Conservation (phyloP, 2,797 vertebrate genomes). For the Xenentodon cancila region DNA sequence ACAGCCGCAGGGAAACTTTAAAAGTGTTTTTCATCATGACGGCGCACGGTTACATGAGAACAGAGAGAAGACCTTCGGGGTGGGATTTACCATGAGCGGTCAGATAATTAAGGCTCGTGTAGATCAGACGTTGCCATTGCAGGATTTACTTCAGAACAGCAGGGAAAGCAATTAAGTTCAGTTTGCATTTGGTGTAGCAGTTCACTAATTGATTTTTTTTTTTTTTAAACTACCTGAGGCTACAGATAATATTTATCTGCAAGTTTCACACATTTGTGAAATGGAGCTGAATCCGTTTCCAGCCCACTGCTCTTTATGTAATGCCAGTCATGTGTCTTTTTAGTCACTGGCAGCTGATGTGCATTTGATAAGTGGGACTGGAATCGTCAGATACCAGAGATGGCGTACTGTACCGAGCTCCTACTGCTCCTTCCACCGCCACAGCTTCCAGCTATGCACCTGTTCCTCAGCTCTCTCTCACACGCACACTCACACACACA, state of each 20-base stretch:
- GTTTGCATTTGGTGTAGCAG: constrained; percentile 32
- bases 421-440: constrained; percentile 68
- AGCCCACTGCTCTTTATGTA: constrained; percentile 54
- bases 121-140: constrained; percentile 16
- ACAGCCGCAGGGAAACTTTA: constrained; percentile 48
- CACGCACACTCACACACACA: constrained; percentile 22
- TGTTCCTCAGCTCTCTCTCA: constrained; percentile 69
- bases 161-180: constrained; percentile 27
- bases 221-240: constrained; percentile 27
- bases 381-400: constrained; percentile 71
- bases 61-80: constrained; percentile 29
- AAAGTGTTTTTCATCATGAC: constrained; percentile 56
- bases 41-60: constrained; percentile 45
- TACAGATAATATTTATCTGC: background rate
- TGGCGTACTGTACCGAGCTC: constrained; percentile 68
- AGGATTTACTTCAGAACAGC: constrained; percentile 27
- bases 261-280: constrained; percentile 30
- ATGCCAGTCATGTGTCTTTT: constrained; percentile 56
- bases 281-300: constrained; percentile 38
- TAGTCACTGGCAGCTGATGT: constrained; percentile 60
- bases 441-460: constrained; percentile 83
- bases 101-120: constrained; percentile 31
- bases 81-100: constrained; percentile 16
- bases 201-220: background rate
- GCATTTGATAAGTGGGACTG: constrained; percentile 72